Conservation (phyloP, 2,797 vertebrate species). For the Cyprinella venusta region DNA sequence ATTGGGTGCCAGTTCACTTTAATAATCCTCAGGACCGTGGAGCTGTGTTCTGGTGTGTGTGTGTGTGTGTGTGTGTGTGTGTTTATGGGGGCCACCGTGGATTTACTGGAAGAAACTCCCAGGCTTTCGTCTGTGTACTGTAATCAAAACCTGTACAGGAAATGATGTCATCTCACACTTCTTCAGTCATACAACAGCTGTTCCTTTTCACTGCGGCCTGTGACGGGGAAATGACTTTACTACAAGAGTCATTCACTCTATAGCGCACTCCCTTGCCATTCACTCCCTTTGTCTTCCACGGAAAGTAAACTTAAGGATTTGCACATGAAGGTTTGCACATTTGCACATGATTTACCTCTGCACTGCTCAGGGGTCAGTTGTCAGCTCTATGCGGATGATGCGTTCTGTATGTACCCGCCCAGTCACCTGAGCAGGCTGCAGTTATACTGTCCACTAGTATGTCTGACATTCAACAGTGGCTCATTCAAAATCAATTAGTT, state of each 20-base stretch:
- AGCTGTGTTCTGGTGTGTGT: background rate
- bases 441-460: no score
- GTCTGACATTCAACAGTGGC: no score
- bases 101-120: background rate
- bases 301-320: no score
- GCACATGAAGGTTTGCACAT: no score
- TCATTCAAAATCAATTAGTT: no score
- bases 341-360: no score
- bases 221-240: background rate
- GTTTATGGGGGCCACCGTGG: background rate
- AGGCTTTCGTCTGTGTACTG: background rate
- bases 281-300: no score
- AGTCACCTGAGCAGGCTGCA: no score
- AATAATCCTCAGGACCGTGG: background rate
- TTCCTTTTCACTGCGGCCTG: background rate
- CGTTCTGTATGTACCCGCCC: no score
- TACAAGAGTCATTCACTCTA: background rate
- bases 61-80: background rate
- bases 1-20: background rate
- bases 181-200: slow-evolving; percentile 15
- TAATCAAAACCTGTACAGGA: background rate
- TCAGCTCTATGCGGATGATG: no score
- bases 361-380: no score
- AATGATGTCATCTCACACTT: background rate
- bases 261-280: no score